Evolutionary conservation across 2,113 vertebrate genomes (phyloP).

Genomic region (Raja brachyura): DNA sequence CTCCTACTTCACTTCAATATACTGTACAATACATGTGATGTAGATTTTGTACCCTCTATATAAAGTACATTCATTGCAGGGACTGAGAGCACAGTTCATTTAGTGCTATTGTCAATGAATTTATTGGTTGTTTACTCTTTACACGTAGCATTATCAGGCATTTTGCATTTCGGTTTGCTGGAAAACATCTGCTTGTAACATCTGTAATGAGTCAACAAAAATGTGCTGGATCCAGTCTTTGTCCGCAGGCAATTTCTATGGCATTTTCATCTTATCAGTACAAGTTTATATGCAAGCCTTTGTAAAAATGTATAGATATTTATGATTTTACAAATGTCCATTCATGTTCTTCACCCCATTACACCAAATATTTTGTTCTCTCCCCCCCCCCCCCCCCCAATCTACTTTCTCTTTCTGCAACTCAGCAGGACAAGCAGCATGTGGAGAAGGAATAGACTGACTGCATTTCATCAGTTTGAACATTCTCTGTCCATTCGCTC

Average conservation of each 20-base stretch:
- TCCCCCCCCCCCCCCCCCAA: too few relatives aligned
- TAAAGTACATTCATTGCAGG: neutral
- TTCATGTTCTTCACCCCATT: too few relatives aligned
- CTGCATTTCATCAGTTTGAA: too few relatives aligned
- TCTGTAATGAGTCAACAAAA: constrained; percentile 9
- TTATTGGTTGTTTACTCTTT: neutral
- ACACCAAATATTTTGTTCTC: too few relatives aligned
- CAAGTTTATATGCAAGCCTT: neutral
- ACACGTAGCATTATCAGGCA: neutral
- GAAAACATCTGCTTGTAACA: neutral
- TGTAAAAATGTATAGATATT: neutral
- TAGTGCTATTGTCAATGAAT: neutral
- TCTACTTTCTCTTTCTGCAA: too few relatives aligned
- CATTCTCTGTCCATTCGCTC: too few relatives aligned
- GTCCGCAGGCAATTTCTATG: neutral
- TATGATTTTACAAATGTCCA: neutral
- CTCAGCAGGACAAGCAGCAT: too few relatives aligned
- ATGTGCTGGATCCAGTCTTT: neutral
- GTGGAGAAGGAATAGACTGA: too few relatives aligned
- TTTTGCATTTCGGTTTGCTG: neutral
- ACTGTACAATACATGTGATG: neutral
- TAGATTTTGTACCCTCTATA: neutral
- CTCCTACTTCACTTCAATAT: neutral
- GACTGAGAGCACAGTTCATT: neutral
- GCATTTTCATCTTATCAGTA: neutral